Base-by-base conservation (phyloP, 2,797 vertebrate species). In the Enoplosus armatus region DNA sequence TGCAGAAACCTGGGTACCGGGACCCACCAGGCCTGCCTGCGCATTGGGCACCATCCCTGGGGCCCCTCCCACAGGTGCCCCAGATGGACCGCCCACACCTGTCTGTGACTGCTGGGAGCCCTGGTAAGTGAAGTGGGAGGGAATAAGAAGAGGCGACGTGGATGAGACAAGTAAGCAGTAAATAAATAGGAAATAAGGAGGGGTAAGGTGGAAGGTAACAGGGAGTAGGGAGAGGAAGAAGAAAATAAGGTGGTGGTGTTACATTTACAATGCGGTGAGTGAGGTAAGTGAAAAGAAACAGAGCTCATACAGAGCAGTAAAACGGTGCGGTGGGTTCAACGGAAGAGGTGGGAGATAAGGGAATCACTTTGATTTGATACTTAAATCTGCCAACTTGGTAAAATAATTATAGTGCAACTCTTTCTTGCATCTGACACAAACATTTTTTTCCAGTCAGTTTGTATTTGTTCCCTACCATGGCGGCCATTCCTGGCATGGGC, bases 401-500 rank as follows among this genome's bases (percentile, higher is more conserved):
- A 60, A 43, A 15, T 1, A 59, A 70, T 15, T 43, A 22, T 2
- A 20, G 37, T 6, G 55, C 18, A 43, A 26, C 50, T 66, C 2
- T 62, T 39, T 26, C 7, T 48, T 56, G 33, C 20, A 77, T 51
- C 20, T n/a, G 6, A 53, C 37, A 50, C 15, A 45, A 64, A 63
- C 0, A 51, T 56, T 56, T 45, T 56, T 66, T 22, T n/a, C n/a
- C 15, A 27, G 26, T 14, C 2, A 29, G 50, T 27, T n/a, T 43
- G 18, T 20, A 24, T 54, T 37, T 3, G 31, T 61, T 71, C 27
- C 97, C 89, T 89, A 99, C 98, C 97, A 99, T 97, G 72, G 93
- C 93, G 66, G 96, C 93, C 93, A 99, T 96, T 93, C 96, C 96
- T 94, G 97, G 93, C 87, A 97, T 96, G 89, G 97, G 93, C 92